A percentile compares a stretch with the other conserved stretches of the same genome.
Conservation (phyloP, 2,113 vertebrate genomes). For the Lycaon pictus region DNA sequence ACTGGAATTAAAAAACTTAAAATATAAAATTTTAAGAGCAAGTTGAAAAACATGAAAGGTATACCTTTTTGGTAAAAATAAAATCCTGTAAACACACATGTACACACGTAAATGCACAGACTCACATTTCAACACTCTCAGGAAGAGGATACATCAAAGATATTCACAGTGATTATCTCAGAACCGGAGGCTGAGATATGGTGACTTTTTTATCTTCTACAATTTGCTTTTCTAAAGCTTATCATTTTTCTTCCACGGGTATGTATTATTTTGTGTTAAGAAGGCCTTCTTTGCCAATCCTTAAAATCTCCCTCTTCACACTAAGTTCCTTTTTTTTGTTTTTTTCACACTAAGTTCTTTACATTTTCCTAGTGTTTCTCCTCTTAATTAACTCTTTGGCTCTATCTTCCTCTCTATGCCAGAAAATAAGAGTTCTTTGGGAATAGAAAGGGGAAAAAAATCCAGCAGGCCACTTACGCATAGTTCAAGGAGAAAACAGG, state of each 20-base stretch:
- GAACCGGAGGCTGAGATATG: background rate
- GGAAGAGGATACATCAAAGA: background rate
- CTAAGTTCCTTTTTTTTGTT: background rate
- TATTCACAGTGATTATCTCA: background rate
- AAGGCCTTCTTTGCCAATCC: background rate
- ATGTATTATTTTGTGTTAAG: background rate
- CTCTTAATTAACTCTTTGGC: background rate
- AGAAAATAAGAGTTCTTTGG: background rate
- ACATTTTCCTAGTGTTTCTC: background rate
- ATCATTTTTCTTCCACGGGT: background rate
- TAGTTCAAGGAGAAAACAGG: background rate
- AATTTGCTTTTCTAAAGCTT: background rate
- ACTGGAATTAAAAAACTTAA: background rate
- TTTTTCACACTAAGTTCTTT: background rate
- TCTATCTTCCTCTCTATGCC: background rate
- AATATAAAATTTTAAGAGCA: background rate
- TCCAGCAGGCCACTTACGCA: background rate
- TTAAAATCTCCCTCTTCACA: background rate
- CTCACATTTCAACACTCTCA: too few species aligned
- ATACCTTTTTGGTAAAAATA: background rate
- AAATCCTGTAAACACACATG: background rate
- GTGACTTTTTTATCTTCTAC: background rate
- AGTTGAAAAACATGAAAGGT: background rate
- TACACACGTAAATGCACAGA: background rate
- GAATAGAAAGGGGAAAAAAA: background rate